phyloP scores from a whole-genome alignment of 1,140 invertebrate genomes.

The Armadillidium nasatum region DNA sequence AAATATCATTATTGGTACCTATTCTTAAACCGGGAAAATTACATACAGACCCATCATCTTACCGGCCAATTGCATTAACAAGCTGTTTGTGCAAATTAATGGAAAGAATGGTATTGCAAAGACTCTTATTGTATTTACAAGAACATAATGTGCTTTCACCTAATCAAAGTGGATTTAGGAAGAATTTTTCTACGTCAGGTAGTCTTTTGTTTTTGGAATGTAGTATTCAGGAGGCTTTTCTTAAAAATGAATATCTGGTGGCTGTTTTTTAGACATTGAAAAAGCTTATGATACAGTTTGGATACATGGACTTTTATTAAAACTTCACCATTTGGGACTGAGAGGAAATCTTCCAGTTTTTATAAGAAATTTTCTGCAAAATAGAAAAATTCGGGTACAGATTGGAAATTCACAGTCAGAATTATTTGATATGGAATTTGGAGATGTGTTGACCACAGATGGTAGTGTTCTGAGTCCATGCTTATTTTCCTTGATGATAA shows the following conservation, averaged over 20 bases:
- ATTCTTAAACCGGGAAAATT: conserved; percentile 10
- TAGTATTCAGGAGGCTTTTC: neutral
- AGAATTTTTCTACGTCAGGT: neutral
- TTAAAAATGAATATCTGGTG: neutral
- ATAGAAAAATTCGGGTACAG: neutral
- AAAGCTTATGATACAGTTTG: neutral
- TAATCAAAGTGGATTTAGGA: conserved; percentile 5
- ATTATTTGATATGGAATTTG: neutral
- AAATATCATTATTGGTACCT: neutral
- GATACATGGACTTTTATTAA: neutral
- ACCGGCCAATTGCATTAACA: conserved; percentile 16
- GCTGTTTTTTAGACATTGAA: conserved; percentile 1
- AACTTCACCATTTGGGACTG: neutral
- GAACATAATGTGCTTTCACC: neutral
- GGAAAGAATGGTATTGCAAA: conserved; percentile 5
- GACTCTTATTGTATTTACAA: neutral
- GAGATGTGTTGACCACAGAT: neutral
- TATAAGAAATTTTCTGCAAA: neutral
- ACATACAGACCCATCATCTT: neutral
- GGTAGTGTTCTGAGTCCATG: neutral
- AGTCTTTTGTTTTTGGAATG: neutral
- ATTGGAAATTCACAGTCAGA: neutral
- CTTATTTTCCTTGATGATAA: conserved; percentile 12
- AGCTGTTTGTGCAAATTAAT: conserved; percentile 4
- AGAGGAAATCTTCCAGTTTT: neutral